Percentiles rank a stretch among this genome's conserved stretches.
These are phyloP conservation scores for Sorex fumeus DNA, from an alignment of 2,113 vertebrate species.

Conservation along the genomic window DNA sequence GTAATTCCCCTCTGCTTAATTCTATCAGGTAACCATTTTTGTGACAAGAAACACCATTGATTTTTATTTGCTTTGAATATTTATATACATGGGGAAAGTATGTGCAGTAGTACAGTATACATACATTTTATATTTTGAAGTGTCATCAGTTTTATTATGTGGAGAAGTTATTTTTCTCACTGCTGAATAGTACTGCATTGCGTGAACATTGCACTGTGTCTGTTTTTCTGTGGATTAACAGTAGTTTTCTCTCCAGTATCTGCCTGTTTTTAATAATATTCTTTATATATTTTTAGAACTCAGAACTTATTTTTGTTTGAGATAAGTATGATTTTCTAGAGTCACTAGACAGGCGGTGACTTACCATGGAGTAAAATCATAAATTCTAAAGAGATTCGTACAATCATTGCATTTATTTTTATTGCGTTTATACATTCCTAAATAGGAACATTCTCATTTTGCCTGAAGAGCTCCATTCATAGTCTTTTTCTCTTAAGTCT, in stretches of 20 bases:
- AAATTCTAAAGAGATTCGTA: not conserved
- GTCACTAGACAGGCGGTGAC: not conserved
- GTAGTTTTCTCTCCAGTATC: not conserved
- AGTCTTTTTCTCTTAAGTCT: not conserved
- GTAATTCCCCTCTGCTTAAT: not conserved
- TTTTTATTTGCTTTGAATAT: constrained; percentile 4
- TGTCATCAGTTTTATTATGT: not conserved
- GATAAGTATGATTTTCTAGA: not conserved
- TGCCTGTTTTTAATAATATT: not conserved
- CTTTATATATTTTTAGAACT: too few species aligned
- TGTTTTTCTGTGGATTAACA: not conserved
- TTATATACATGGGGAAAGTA: not conserved
- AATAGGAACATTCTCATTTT: not conserved
- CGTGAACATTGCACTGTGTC: not conserved
- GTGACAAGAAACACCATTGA: not conserved
- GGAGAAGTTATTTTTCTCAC: not conserved
- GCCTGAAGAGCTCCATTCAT: not conserved
- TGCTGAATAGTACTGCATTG: not conserved
- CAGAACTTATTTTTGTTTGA: too few species aligned
- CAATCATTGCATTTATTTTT: not conserved
- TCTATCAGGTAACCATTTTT: not conserved
- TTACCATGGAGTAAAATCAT: not conserved
- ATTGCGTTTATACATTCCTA: not conserved
- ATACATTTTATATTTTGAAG: not conserved
- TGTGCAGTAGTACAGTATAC: not conserved